Evolutionary conservation across 1,140 invertebrate species (phyloP), one percentile per base, ranked within the genome.

Genomic region (Teleogryllus occipitalis): DNA sequence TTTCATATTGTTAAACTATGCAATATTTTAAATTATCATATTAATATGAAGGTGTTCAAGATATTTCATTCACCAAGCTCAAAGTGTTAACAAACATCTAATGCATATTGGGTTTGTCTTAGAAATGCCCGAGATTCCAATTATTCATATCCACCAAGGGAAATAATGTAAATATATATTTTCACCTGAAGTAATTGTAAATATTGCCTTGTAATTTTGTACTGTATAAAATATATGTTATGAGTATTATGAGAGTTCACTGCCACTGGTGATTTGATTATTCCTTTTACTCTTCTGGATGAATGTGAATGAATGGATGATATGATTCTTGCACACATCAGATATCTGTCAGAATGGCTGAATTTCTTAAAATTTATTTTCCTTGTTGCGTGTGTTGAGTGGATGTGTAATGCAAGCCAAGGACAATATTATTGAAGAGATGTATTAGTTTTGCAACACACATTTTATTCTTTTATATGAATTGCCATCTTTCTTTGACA

Each of bases 191-290:
- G 18, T 65, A 65, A 65, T 65, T 65, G 54, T 65, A 65, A 65
- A 65, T 65, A 65, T 65, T 18, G 54, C 54, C 54, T 65, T 65
- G 54, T 65, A 65, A 65, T 65, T 65, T 65, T 65, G 54, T 65
- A 65, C 54, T 65, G 18, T 65, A 65, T 65, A 65, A 65, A 65
- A 18, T 65, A 65, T 65, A 65, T 65, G 54, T 65, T 65, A 65
- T 65, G 54, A 65, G 54, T 65, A 65, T 65, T 65, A 65, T 65
- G 54, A 65, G 54, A 65, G 54, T 65, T 65, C 54, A 65, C 54
- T 65, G 54, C 54, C 54, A 65, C 27, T 65, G 54, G 54, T 65
- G 54, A 65, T 65, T 65, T 65, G 54, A 65, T 14, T 65, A 65
- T 65, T 65, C 18, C 54, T 65, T 65, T 65, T 39, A 39, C 54